Percentiles rank a stretch among this genome's conserved stretches.
Conservation (phyloP, 2,113 vertebrate genomes). For the Lophura nycthemera region DNA sequence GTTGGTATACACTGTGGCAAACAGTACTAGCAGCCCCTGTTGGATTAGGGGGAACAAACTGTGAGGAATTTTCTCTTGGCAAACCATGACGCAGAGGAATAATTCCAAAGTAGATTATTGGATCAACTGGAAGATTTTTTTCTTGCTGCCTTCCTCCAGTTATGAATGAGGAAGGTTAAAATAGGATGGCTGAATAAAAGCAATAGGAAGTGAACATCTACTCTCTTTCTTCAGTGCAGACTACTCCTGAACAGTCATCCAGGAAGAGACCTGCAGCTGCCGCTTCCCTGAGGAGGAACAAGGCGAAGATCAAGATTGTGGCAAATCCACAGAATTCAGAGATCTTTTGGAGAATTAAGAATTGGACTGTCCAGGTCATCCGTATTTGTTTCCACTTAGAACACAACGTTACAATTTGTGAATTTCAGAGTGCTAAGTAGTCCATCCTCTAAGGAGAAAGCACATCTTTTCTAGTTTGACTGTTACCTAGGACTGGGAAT, state of each 20-base stretch:
- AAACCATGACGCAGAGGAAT: not conserved
- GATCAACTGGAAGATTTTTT: not conserved
- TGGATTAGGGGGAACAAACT: not conserved
- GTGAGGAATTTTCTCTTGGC: not conserved
- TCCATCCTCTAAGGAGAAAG: not conserved
- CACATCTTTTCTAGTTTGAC: not conserved
- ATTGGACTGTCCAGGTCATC: not conserved
- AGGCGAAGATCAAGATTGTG: constrained; percentile 71
- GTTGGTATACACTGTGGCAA: not conserved
- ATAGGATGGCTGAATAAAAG: not conserved
- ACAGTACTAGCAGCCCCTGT: not conserved
- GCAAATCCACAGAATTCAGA: constrained; percentile 1
- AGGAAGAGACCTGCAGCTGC: constrained; percentile 84
- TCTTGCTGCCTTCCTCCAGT: not conserved
- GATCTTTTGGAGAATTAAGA: not conserved
- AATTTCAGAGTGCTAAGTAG: not conserved
- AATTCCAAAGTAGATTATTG: not conserved
- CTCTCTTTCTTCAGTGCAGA: constrained; percentile 37
- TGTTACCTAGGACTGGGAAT: not conserved
- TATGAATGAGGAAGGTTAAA: not conserved
- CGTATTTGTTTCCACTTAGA: not conserved
- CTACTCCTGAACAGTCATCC: constrained; percentile 35
- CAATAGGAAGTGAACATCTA: not conserved
- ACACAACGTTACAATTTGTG: not conserved
- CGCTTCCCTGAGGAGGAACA: constrained; percentile 89